Evolutionary conservation across 92 coral and sea anemone genomes (phyloP), one percentile per base, ranked within the genome.

Genomic region (Epizoanthus illoricatus): DNA sequence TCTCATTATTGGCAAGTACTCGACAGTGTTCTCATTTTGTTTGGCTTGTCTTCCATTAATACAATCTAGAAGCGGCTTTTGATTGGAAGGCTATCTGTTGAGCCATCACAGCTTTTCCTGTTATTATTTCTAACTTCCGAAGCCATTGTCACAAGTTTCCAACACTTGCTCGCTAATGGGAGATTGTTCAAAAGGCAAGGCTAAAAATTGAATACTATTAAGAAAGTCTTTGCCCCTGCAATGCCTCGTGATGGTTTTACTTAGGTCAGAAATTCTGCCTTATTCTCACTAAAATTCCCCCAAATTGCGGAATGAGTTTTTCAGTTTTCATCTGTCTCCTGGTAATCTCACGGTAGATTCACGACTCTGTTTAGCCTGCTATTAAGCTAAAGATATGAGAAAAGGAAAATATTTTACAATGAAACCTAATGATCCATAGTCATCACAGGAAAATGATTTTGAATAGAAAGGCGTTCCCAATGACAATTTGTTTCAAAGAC

Each of bases 141-240:
- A 61, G 13, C 58, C 17, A 41, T 60, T 61, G 41, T 76, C 33
- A 36, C 73, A 40, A n/a, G 71, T 40, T 76, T 69, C 57, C 69
- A 39, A 43, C 71, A 70, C 71, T 78, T 78, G 63, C 36, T 45
- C 16, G 17, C 82, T 78, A 78, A 78, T 78, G 71, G 72, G 71
- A 33, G 71, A 13, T 19, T 64, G 71, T 57, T 41, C 65, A 36
- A 66, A 52, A 78, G 64, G 70, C 42, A 19, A 42, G 23, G 42
- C 42, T 39, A 19, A 28, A 39, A 59, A 62, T 45, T 41, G 33
- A 21, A 43, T 11, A 7, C 17, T 64, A 39, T 24, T 61, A 7
- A 15, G 17, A 5, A 73, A 49, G 57, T 52, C 23, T 58, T 52
- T 52, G 56, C 56, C 13, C 11, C 12, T 52, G 56, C 56, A 15